phyloP scores from a whole-genome alignment of 2,797 vertebrate species.

The Tenualosa ilisha region DNA sequence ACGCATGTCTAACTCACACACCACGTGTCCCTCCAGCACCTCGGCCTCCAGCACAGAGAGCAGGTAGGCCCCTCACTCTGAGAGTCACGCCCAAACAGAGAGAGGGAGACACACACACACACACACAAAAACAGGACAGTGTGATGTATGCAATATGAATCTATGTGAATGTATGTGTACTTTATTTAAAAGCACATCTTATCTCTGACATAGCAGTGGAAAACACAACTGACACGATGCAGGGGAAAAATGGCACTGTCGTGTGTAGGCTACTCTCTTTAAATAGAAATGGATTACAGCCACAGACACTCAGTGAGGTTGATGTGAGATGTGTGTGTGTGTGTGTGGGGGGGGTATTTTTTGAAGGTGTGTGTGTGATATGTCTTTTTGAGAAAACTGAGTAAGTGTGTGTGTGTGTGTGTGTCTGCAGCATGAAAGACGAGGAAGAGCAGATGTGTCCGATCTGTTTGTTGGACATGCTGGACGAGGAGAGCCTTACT shows the following conservation, averaged over 20 bases:
- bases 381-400: not conserved
- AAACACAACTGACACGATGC: no score
- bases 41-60: constrained; percentile 87
- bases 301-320: not conserved
- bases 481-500: constrained; percentile 88
- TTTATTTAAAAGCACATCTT: no score
- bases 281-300: not conserved
- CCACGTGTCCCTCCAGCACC: constrained; percentile 81
- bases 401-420: constrained; percentile 8
- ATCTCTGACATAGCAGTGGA: no score
- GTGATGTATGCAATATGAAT: no score
- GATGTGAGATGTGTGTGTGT: not conserved
- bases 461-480: constrained; percentile 88
- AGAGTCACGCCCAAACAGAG: not conserved
- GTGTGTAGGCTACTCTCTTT: not conserved
- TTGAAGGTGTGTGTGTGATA: not conserved
- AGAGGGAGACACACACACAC: no score
- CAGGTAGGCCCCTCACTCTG: constrained; percentile 69
- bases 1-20: constrained; percentile 89
- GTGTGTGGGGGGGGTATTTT: not conserved
- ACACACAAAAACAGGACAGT: no score
- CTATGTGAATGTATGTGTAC: no score
- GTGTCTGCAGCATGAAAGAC: constrained; percentile 78
- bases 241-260: no score
- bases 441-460: constrained; percentile 93